Conservation (phyloP, 2,888 invertebrate genomes). For the Bugulina stolonifera region DNA sequence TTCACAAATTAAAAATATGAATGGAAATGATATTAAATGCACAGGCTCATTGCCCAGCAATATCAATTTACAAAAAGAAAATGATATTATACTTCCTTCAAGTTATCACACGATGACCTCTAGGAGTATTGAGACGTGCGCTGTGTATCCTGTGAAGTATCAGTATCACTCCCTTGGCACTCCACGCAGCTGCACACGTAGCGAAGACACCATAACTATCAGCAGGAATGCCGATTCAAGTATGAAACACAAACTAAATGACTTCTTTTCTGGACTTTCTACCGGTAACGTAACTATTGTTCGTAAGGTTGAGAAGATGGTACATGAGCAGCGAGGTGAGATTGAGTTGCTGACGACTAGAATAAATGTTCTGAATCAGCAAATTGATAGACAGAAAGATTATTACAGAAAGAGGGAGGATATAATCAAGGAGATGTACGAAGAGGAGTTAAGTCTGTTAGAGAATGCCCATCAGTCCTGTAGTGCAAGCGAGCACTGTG, state of each 20-base stretch:
- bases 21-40: no score
- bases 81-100: no score
- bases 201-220: not conserved
- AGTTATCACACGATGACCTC: no score
- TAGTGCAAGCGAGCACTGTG: not conserved
- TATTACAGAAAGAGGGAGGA: slow-evolving; percentile 9
- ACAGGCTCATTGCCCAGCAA: no score
- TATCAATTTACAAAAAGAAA: no score
- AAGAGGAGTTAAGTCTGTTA: slow-evolving; percentile 7
- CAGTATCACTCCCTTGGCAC: not conserved
- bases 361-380: not conserved
- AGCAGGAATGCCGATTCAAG: not conserved
- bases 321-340: slow-evolving; percentile 2
- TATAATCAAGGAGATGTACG: slow-evolving; percentile 23
- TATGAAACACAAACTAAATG: not conserved
- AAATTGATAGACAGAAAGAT: slow-evolving; percentile 4
- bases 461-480: slow-evolving; percentile 13
- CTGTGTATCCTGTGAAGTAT: no score
- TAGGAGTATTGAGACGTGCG: no score
- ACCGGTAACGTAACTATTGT: not conserved
- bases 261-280: not conserved
- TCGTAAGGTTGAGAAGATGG: slow-evolving; percentile 15
- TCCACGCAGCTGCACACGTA: not conserved
- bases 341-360: not conserved
- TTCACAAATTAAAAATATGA: no score